Percentiles rank a stretch among this genome's conserved stretches.
Conservation (phyloP, 1,140 invertebrate species). For the Anthonomus grandis region DNA sequence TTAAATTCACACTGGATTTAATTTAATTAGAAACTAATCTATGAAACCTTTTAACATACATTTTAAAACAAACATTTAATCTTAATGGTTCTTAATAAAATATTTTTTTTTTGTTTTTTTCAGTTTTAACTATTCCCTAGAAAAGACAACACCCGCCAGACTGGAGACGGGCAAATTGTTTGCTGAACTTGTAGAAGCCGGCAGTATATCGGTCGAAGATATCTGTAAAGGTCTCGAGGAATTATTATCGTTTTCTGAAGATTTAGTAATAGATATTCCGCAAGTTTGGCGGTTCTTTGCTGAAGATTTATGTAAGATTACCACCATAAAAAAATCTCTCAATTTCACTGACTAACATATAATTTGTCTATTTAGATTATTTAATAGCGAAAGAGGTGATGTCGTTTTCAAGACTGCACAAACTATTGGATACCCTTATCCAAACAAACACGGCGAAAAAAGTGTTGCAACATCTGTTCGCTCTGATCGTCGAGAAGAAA, state of each 20-base stretch:
- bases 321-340: background rate
- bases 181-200: constrained; percentile 45
- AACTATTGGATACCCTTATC: constrained; percentile 43
- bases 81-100: background rate
- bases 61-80: background rate
- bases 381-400: constrained; percentile 51
- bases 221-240: constrained; percentile 52
- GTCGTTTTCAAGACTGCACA: constrained; percentile 51
- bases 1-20: no score
- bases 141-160: constrained; percentile 45
- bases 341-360: background rate
- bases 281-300: constrained; percentile 67
- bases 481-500: constrained; percentile 54
- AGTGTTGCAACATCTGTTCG: constrained; percentile 55
- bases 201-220: constrained; percentile 45
- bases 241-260: constrained; percentile 57
- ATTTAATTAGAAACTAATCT: no score
- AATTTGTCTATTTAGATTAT: constrained; percentile 49
- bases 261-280: constrained; percentile 74
- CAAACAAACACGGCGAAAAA: constrained; percentile 48
- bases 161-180: constrained; percentile 47
- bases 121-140: constrained; percentile 41
- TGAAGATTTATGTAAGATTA: constrained; percentile 61
- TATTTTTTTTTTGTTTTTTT: constrained; percentile 12
- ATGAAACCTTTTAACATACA: constrained; percentile 4